Percentiles rank a stretch among this genome's conserved stretches.
These are phyloP conservation scores for Patiria pectinifera DNA, from an alignment of 53 echinoderm and acorn worm species.

Conservation along the genomic window DNA sequence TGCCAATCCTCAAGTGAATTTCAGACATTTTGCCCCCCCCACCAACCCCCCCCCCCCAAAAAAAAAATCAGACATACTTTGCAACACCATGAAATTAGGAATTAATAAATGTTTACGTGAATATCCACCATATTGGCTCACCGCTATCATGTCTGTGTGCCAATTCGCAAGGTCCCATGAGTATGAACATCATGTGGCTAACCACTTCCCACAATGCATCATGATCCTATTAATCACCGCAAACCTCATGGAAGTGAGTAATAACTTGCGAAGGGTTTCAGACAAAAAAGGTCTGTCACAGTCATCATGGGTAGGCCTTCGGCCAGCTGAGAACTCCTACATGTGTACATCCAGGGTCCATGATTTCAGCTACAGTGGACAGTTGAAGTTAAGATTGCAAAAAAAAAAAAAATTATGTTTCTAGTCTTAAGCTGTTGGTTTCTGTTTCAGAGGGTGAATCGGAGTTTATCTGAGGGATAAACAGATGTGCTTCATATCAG, in stretches of 20 bases:
- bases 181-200: background rate
- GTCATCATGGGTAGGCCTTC: slow-evolving; percentile 12
- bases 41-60: too few relatives aligned
- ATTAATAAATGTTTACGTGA: background rate
- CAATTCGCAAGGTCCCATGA: background rate
- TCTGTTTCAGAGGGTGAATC: too few relatives aligned
- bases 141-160: background rate
- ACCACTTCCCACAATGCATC: background rate
- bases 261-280: background rate
- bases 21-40: too few relatives aligned
- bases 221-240: background rate
- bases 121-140: background rate
- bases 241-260: slow-evolving; percentile 33
- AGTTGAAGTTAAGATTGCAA: background rate
- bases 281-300: background rate
- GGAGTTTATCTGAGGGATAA: too few relatives aligned
- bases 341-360: background rate
- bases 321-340: background rate
- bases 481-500: too few relatives aligned
- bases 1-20: too few relatives aligned
- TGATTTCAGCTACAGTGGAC: background rate
- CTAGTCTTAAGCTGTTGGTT: too few relatives aligned
- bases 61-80: background rate
- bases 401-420: too few relatives aligned
- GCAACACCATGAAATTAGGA: background rate